phyloP scores from a whole-genome alignment of 2,888 invertebrate genomes.

The Spilosoma lubricipeda region DNA sequence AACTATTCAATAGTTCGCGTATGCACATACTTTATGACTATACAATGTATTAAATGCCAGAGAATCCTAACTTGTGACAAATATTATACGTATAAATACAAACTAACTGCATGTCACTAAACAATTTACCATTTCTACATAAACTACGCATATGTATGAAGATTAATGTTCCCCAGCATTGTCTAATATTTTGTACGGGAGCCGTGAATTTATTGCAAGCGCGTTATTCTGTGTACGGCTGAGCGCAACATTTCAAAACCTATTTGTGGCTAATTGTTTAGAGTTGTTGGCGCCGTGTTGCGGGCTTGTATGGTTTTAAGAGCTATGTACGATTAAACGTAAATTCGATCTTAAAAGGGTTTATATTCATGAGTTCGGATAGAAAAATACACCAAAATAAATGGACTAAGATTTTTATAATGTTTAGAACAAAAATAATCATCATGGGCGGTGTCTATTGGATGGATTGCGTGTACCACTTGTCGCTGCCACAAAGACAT shows the following conservation, averaged over 20 bases:
- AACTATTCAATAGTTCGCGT: neutral
- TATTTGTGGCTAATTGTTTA: conserved; percentile 53
- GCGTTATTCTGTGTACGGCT: conserved; percentile 39
- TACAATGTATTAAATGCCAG: neutral
- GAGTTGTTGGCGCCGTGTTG: conserved; percentile 21
- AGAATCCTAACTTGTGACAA: conserved; percentile 5
- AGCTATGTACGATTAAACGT: neutral
- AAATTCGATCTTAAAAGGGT: neutral
- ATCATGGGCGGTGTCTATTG: too few relatives aligned
- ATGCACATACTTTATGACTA: neutral
- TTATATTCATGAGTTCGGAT: neutral
- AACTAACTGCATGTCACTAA: conserved; percentile 40
- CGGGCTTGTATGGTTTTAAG: conserved; percentile 6
- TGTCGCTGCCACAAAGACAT: too few relatives aligned
- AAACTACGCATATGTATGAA: conserved; percentile 32
- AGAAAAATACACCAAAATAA: neutral
- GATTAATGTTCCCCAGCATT: conserved; percentile 56
- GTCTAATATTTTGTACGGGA: conserved; percentile 57
- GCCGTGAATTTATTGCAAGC: conserved; percentile 51
- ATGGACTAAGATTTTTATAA: neutral
- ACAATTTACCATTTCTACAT: conserved; percentile 25
- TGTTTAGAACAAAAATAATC: neutral
- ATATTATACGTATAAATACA: conserved; percentile 31
- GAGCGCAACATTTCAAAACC: conserved; percentile 37
- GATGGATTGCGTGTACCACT: too few relatives aligned